Percentiles rank a stretch among this genome's conserved stretches.
phyloP scores from a whole-genome alignment of 1,140 invertebrate species.

The Macrosteles quadrilineatus region DNA sequence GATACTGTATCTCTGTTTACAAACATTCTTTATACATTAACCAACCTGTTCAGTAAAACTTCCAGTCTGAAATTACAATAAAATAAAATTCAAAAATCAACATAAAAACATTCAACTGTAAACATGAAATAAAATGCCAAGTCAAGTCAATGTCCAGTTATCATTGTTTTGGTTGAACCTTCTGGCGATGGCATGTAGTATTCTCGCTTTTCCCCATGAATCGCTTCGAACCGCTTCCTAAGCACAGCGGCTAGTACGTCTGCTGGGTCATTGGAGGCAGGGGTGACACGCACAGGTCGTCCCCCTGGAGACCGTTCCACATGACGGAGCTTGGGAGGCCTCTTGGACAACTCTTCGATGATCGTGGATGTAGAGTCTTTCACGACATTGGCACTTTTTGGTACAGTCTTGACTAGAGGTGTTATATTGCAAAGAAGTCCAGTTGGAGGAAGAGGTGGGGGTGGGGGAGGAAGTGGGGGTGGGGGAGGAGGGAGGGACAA shows the following conservation, averaged over 20 bases:
- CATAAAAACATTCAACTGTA: too few relatives aligned
- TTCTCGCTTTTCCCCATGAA: not conserved
- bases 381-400: not conserved
- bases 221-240: not conserved
- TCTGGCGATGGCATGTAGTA: not conserved
- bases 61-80: too few relatives aligned
- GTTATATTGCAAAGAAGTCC: not conserved
- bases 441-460: slow-evolving; percentile 1
- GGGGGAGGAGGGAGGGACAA: not conserved
- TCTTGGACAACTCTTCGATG: not conserved
- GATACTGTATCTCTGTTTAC: too few relatives aligned
- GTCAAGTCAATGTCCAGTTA: not conserved
- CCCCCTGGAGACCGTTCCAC: not conserved
- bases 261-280: not conserved
- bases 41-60: too few relatives aligned
- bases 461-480: not conserved
- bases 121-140: too few relatives aligned
- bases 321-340: not conserved
- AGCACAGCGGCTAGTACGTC: not conserved
- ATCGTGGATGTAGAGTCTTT: not conserved
- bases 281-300: not conserved
- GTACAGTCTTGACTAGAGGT: not conserved
- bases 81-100: too few relatives aligned
- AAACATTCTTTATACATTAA: too few relatives aligned
- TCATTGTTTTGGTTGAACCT: not conserved